Conservation (phyloP, 1,140 invertebrate species). For the Zaprionus gabonicus region DNA sequence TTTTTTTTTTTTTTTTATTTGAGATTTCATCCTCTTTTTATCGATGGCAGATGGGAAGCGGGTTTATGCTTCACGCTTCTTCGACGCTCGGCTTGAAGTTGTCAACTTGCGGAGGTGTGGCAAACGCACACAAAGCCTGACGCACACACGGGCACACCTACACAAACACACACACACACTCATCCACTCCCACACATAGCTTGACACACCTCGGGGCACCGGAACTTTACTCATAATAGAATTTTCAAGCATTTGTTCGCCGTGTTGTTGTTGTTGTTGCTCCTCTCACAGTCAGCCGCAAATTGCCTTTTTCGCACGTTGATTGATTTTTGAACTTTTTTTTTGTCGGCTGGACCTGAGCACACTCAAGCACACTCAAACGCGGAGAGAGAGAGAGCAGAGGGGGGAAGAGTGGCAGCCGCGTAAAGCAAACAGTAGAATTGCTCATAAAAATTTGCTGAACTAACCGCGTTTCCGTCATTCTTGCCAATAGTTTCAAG, state of each 20-base stretch:
- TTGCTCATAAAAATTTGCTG: conserved; percentile 53
- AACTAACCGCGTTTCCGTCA: conserved; percentile 28
- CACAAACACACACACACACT: background rate
- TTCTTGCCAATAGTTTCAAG: conserved; percentile 58
- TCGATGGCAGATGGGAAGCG: background rate
- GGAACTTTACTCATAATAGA: conserved; percentile 78
- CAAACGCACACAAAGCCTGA: conserved; percentile 18
- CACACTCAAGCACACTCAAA: conserved; percentile 12
- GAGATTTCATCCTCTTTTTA: conserved; percentile 3
- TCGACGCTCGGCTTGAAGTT: conserved; percentile 50
- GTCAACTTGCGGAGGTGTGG: conserved; percentile 50
- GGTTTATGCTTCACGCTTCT: conserved; percentile 57
- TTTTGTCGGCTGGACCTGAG: conserved; percentile 35
- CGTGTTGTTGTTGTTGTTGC: conserved; percentile 28
- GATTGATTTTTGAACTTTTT: conserved; percentile 78
- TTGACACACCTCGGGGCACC: conserved; percentile 37
- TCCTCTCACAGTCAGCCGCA: conserved; percentile 50
- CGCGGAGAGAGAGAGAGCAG: background rate
- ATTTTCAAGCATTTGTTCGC: conserved; percentile 64
- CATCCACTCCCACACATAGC: conserved; percentile 12
- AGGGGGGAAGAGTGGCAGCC: background rate
- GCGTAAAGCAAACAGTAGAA: conserved; percentile 28
- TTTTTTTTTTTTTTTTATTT: conserved; percentile 30
- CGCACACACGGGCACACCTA: conserved; percentile 12
- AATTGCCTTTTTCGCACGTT: conserved; percentile 81